phyloP scores from a whole-genome alignment of 2,797 vertebrate species.

The Anguilla anguilla region DNA sequence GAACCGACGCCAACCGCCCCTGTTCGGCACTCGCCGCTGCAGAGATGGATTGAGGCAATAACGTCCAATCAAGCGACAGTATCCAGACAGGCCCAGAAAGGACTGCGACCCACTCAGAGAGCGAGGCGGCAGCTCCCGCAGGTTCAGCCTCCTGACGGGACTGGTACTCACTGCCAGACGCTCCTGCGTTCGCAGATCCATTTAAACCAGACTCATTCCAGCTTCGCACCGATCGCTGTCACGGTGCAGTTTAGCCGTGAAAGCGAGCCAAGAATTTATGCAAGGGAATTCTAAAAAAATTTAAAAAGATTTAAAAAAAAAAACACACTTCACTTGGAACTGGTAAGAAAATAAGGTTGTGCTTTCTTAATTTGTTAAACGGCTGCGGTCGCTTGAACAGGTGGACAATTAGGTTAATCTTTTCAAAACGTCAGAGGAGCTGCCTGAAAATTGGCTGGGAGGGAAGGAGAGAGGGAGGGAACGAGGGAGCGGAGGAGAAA shows the following conservation, averaged over 20 bases:
- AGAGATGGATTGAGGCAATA: not conserved
- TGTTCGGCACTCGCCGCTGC: not conserved
- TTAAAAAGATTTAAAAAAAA: no score
- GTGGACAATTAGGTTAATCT: not conserved
- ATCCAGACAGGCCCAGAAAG: not conserved
- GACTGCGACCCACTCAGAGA: not conserved
- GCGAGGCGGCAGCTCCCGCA: not conserved
- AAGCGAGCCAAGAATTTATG: not conserved
- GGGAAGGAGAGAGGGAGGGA: not conserved
- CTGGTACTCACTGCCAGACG: not conserved
- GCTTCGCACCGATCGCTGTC: not conserved
- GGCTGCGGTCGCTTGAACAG: not conserved
- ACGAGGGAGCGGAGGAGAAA: not conserved
- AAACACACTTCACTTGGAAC: not conserved
- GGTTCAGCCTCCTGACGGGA: not conserved
- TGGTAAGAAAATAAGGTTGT: not conserved
- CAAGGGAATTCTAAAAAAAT: not conserved
- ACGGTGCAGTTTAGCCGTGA: not conserved
- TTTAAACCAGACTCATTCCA: not conserved
- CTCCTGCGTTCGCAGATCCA: not conserved
- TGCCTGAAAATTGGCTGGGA: not conserved
- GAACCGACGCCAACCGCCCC: not conserved
- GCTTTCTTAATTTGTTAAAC: not conserved
- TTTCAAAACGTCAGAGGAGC: not conserved
- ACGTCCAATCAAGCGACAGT: not conserved